Evolutionary conservation across 1,140 invertebrate species (phyloP), one percentile per base, ranked within the genome.

Genomic region (Halyomorpha halys): DNA sequence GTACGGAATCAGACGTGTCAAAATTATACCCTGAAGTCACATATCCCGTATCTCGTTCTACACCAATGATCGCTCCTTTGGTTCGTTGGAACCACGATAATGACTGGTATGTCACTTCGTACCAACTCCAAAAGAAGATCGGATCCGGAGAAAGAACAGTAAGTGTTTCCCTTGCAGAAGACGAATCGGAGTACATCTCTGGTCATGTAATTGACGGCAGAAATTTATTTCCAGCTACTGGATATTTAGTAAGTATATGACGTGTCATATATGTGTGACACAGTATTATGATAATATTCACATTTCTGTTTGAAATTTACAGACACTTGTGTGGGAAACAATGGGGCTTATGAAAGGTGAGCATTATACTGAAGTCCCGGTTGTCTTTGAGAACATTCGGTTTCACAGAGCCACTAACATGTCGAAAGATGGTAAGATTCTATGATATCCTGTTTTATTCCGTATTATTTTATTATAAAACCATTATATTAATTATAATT

Each of bases 21-120:
- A 79, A 76, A 60, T 71, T 87, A 18, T 86, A 86, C 73, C 82
- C 83, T 0, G 73, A 75, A 45, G 76, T 90, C 0, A 73, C 81
- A n/a, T 90, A 83, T 74, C 91, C 91, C 0, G 91, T 94, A 0
- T 82, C 87, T 1, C 74, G 83, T 23, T 84, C 85, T 19, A 94
- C 90, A 0, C 83, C 86, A 0, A 86, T 86, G 79, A 78, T 94
- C 27, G 80, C 83, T 5, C 82, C 89, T 13, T 71, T 93, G 0
- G 80, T 92, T 1, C 83, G 84, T 66, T 98, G 95, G 95, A 91
- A 97, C 72, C 95, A 98, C 74, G 83, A 82, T 11, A 85, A 90
- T 67, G 82, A 85, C 68, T 70, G 83, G 83, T 84, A 79, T 64
- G 82, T 84, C 2, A 82, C 54, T 1, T 59, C 63, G 6, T 64